These are phyloP conservation scores for Ptychadena robeensis DNA, from an alignment of 2,797 vertebrate genomes.

Conservation along the genomic window DNA sequence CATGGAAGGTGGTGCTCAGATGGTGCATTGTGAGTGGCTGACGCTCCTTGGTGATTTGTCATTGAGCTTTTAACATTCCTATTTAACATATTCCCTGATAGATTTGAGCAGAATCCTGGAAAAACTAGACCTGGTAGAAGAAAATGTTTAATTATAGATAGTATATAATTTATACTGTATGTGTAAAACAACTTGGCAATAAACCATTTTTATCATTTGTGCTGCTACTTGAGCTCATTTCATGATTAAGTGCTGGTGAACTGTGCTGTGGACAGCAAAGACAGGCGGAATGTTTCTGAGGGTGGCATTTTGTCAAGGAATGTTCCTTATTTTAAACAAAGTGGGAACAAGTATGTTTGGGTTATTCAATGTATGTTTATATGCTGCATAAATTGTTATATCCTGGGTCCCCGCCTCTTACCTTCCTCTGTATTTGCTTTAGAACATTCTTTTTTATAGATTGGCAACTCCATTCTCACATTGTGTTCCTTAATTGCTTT, in stretches of 20 bases:
- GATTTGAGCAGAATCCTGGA: neutral
- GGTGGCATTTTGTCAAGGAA: slow-evolving; percentile 30
- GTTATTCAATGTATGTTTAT: slow-evolving; percentile 29
- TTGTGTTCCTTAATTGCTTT: neutral
- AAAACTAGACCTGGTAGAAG: slow-evolving; percentile 5
- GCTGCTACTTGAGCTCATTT: slow-evolving; percentile 4
- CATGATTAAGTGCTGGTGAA: neutral
- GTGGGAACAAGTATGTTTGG: slow-evolving; percentile 27
- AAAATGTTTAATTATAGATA: neutral
- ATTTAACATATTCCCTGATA: neutral
- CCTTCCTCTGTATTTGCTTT: neutral
- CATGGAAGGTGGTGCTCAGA: slow-evolving; percentile 5
- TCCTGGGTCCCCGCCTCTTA: neutral
- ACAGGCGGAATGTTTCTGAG: slow-evolving; percentile 47
- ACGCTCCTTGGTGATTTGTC: neutral
- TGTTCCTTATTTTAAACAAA: slow-evolving; percentile 51
- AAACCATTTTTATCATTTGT: slow-evolving; percentile 7
- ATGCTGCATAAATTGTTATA: neutral
- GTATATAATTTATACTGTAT: neutral
- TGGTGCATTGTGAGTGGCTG: neutral
- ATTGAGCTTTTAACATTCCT: neutral
- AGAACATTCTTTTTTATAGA: neutral
- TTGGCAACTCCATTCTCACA: neutral
- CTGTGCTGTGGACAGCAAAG: neutral
- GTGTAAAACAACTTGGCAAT: neutral